Evolutionary conservation across 2,113 vertebrate genomes (phyloP), one percentile per base, ranked within the genome.

Genomic region (Cinclus cinclus): DNA sequence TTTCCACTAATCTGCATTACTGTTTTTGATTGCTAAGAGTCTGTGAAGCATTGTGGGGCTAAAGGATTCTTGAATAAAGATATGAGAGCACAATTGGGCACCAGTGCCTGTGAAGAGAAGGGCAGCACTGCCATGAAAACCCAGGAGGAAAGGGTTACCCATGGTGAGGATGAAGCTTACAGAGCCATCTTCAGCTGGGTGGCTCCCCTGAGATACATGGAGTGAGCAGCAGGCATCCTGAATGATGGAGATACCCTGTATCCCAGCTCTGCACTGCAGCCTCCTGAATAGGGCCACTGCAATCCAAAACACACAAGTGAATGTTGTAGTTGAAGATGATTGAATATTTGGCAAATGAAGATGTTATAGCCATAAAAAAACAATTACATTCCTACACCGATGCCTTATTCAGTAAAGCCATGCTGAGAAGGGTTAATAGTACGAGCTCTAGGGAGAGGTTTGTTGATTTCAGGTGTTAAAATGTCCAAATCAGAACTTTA

Each of bases 161-260:
- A 0, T 53, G 19, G 8, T 27, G 11, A 22, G 7, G 35, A 8
- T 13, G 13, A 67, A 15, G 14, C 9, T 73, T 5, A 2, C 2
- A 3, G 20, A 24, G 1, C 7, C 30, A 52, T 0, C 14, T 10
- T 68, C 20, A 63, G 3, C 10, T n/a, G 15, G 3, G 9, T 30
- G 20, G 18, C 3, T 33, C 1, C 1, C 12, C 4, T 0, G 9
- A 49, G 5, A 22, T 9, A 35, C 1, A 1, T 3, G n/a, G 6
- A 63, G 2, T 1, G 4, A 73, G 7, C 16, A 80, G 15, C 2
- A 3, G 9, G 16, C 27, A 37, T 5, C 11, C 13, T 68, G 12
- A 47, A 7, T 39, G 15, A 5, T 55, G 22, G 39, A 33, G 7
- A 10, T 37, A n/a, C 13, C 6, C 13, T 59, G 11, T 8, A 4